Percentiles rank a stretch among this genome's conserved stretches.
Conservation (phyloP, 2,888 invertebrate genomes). For the Keiferia lycopersicella region DNA sequence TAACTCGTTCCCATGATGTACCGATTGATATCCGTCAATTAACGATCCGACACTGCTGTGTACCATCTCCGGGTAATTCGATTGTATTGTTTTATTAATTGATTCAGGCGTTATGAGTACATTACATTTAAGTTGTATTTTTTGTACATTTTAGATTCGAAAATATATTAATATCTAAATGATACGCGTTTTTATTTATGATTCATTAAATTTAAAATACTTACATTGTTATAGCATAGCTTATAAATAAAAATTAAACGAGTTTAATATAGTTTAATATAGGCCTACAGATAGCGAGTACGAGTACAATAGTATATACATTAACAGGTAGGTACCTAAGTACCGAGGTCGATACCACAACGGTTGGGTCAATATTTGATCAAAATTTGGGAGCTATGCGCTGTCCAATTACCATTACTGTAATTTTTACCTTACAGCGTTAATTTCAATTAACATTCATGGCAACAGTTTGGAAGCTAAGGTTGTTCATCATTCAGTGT, state of each 20-base stretch:
- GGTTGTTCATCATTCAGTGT: constrained; percentile 5
- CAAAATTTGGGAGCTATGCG: constrained; percentile 26
- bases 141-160: constrained; percentile 89
- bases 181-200: constrained; percentile 56
- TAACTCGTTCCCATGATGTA: constrained; percentile 66
- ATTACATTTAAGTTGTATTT: constrained; percentile 87
- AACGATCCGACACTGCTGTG: constrained; percentile 53
- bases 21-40: constrained; percentile 73
- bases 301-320: too few relatives aligned
- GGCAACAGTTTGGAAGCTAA: neutral
- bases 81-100: constrained; percentile 66
- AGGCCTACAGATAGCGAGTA: neutral
- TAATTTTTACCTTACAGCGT: constrained; percentile 19
- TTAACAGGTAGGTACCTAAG: neutral
- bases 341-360: constrained; percentile 12
- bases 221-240: neutral
- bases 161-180: constrained; percentile 85
- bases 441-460: constrained; percentile 35
- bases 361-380: constrained; percentile 12
- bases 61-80: constrained; percentile 53
- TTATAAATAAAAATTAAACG: neutral
- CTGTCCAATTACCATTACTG: constrained; percentile 30
- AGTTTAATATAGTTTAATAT: neutral
- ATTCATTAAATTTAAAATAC: neutral
- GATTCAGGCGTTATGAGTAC: constrained; percentile 80